Percentiles rank a stretch among this genome's conserved stretches.
These are phyloP conservation scores for Galagoides demidoff DNA, from an alignment of 2,797 vertebrate species.

Conservation along the genomic window DNA sequence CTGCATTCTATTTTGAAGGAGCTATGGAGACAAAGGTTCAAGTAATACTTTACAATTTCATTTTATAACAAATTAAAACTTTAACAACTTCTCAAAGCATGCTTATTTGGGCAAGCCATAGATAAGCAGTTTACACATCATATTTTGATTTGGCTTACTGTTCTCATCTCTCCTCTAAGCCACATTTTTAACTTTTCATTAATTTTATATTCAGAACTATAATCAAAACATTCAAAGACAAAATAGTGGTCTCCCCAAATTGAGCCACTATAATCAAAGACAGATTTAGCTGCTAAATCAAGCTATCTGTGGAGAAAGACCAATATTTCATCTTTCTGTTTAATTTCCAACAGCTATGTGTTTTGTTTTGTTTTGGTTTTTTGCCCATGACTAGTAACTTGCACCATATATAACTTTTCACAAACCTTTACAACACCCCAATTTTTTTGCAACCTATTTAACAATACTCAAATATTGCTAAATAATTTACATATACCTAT, in stretches of 20 bases:
- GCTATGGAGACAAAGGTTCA: not conserved
- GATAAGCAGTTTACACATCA: not conserved
- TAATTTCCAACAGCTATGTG: not conserved
- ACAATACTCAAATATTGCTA: not conserved
- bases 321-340: not conserved
- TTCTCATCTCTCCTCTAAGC: not conserved
- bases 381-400: not conserved
- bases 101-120: not conserved
- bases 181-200: not conserved
- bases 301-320: not conserved
- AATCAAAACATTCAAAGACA: not conserved
- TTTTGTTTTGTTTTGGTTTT: too few species aligned
- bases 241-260: not conserved
- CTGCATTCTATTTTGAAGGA: not conserved
- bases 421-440: not conserved
- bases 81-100: not conserved
- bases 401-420: not conserved
- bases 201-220: not conserved
- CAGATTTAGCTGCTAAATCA: not conserved
- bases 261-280: not conserved
- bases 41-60: not conserved
- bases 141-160: not conserved
- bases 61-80: not conserved
- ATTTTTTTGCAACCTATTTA: not conserved
- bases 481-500: not conserved